phyloP scores from a whole-genome alignment of 2,113 vertebrate species.

The Sprattus sprattus region DNA sequence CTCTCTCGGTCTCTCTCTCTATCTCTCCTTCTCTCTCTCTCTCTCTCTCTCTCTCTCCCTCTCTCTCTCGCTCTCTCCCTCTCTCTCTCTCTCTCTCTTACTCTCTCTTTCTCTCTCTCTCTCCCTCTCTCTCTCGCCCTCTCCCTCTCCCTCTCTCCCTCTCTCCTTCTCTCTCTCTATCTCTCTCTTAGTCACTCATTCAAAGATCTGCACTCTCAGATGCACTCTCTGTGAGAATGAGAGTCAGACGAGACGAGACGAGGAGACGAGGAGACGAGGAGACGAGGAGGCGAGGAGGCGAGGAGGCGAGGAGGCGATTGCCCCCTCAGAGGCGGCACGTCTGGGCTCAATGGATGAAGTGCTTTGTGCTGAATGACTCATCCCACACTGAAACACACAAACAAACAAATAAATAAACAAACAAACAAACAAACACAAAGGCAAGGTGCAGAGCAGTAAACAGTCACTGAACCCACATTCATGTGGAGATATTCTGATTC shows the following conservation, averaged over 20 bases:
- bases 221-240: not conserved
- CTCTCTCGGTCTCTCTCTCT: not conserved
- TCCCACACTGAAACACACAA: not conserved
- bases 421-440: not conserved
- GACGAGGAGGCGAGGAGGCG: too few species aligned
- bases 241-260: not conserved
- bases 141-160: not conserved
- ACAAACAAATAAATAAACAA: not conserved
- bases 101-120: not conserved
- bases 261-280: too few species aligned
- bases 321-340: too few species aligned
- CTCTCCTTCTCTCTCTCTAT: not conserved
- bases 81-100: not conserved
- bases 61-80: not conserved
- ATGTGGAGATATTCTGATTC: too few species aligned
- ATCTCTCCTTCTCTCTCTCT: not conserved
- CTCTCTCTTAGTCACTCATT: not conserved
- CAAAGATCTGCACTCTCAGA: not conserved
- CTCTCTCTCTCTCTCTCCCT: not conserved
- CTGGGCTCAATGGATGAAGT: not conserved
- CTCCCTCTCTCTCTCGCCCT: not conserved
- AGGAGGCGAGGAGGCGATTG: too few species aligned
- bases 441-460: not conserved
- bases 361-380: not conserved
- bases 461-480: not conserved